phyloP scores from a whole-genome alignment of 2,888 invertebrate species.

The Fissipunctia ypsillon region DNA sequence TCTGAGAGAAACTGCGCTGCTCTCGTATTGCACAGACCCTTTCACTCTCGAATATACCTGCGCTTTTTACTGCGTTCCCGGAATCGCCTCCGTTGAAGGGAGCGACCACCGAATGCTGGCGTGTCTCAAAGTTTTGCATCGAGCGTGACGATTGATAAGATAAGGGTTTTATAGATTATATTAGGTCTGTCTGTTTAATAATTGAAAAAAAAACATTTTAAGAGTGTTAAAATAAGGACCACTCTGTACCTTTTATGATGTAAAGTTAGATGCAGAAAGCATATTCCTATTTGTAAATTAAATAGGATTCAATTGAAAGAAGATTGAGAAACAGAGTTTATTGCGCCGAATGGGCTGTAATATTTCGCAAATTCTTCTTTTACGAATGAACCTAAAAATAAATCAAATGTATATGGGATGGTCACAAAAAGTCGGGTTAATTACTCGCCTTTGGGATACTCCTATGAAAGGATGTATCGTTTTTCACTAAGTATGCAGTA shows the following conservation, averaged over 20 bases:
- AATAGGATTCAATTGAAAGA: background rate
- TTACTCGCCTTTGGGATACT: conserved; percentile 84
- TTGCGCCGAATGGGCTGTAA: conserved; percentile 82
- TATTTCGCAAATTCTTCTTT: conserved; percentile 90
- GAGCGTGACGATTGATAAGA: conserved; percentile 6
- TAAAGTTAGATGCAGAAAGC: background rate
- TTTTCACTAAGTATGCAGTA: conserved; percentile 74
- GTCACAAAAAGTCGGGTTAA: conserved; percentile 89
- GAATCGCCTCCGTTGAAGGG: conserved; percentile 80
- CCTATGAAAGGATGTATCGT: conserved; percentile 85
- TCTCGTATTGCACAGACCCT: conserved; percentile 90
- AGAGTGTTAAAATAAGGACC: background rate
- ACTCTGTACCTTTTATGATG: background rate
- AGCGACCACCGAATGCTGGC: conserved; percentile 62
- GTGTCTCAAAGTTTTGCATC: conserved; percentile 79
- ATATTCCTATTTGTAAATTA: background rate
- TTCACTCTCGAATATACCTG: conserved; percentile 90
- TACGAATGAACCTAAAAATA: conserved; percentile 88
- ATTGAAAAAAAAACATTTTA: background rate
- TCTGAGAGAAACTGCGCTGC: conserved; percentile 83
- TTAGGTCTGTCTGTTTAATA: too few relatives aligned
- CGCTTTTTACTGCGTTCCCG: conserved; percentile 87
- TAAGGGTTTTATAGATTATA: background rate
- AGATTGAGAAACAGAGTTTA: conserved; percentile 77
- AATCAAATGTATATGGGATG: conserved; percentile 88